Evolutionary conservation across 2,113 vertebrate genomes (phyloP).

Genomic region (Sigmodon hispidus): DNA sequence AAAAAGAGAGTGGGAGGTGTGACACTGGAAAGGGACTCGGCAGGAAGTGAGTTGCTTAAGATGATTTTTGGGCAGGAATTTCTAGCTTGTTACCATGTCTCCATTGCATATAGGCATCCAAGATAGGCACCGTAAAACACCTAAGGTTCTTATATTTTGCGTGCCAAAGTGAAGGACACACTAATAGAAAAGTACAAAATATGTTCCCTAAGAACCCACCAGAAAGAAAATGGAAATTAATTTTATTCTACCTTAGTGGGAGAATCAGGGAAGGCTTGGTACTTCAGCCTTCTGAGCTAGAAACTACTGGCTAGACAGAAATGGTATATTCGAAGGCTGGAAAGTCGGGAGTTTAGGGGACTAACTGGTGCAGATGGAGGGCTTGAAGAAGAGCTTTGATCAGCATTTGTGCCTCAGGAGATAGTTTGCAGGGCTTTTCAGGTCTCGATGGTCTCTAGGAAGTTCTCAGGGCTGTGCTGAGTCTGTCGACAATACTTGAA

Average conservation of each 20-base stretch:
- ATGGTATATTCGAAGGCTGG: background rate
- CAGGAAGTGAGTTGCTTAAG: background rate
- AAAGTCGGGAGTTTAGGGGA: background rate
- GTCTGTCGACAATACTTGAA: background rate
- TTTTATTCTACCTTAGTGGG: background rate
- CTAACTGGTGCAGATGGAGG: background rate
- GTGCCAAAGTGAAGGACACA: background rate
- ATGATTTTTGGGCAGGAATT: background rate
- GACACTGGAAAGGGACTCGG: background rate
- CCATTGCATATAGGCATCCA: background rate
- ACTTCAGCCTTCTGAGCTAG: background rate
- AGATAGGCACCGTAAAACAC: background rate
- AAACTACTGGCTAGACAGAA: slow-evolving; percentile 1
- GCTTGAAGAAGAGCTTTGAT: background rate
- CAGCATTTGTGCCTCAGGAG: background rate
- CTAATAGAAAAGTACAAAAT: background rate
- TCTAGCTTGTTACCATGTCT: background rate
- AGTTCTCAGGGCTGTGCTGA: background rate
- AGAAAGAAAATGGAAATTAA: background rate
- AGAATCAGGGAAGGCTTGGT: background rate
- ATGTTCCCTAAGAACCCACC: background rate
- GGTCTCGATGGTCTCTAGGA: background rate
- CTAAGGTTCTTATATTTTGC: background rate
- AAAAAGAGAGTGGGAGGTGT: background rate
- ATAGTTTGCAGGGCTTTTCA: background rate